Conservation (phyloP, 2,888 invertebrate species). For the Rhyacophila evoluta region DNA sequence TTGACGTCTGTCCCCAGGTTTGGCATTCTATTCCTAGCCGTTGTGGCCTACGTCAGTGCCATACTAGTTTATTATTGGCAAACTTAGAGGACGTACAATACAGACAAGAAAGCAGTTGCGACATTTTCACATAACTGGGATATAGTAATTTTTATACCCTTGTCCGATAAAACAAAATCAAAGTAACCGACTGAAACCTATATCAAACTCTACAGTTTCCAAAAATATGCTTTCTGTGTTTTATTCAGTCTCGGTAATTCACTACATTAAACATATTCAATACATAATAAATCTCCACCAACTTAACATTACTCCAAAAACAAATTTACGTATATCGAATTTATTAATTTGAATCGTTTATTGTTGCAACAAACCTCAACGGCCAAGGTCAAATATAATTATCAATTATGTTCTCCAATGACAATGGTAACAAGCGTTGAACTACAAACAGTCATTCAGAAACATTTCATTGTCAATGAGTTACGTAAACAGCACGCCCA, state of each 20-base stretch:
- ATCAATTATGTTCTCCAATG: too few species aligned
- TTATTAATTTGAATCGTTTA: too few species aligned
- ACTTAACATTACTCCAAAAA: too few species aligned
- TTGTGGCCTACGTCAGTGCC: slow-evolving; percentile 11
- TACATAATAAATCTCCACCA: too few species aligned
- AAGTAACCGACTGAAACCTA: not conserved
- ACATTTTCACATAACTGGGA: slow-evolving; percentile 23
- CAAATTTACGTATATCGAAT: too few species aligned
- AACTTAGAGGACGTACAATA: not conserved
- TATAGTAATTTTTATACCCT: slow-evolving; percentile 1
- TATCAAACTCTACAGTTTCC: too few species aligned
- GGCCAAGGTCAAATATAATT: too few species aligned
- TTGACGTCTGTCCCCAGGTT: slow-evolving; percentile 24
- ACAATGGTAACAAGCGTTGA: too few species aligned
- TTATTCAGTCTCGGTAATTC: too few species aligned
- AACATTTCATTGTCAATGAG: not conserved
- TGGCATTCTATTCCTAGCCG: slow-evolving; percentile 26
- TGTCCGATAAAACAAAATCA: slow-evolving; percentile 12
- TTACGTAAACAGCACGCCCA: not conserved
- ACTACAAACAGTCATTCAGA: slow-evolving; percentile 4
- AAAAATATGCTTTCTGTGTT: too few species aligned
- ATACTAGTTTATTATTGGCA: slow-evolving; percentile 30
- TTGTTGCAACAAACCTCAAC: too few species aligned
- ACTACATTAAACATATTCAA: too few species aligned
- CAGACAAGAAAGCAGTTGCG: not conserved